Percentiles rank a stretch among this genome's conserved stretches.
These are phyloP conservation scores for Psephotus haematonotus DNA, from an alignment of 2,113 vertebrate genomes.

Conservation along the genomic window DNA sequence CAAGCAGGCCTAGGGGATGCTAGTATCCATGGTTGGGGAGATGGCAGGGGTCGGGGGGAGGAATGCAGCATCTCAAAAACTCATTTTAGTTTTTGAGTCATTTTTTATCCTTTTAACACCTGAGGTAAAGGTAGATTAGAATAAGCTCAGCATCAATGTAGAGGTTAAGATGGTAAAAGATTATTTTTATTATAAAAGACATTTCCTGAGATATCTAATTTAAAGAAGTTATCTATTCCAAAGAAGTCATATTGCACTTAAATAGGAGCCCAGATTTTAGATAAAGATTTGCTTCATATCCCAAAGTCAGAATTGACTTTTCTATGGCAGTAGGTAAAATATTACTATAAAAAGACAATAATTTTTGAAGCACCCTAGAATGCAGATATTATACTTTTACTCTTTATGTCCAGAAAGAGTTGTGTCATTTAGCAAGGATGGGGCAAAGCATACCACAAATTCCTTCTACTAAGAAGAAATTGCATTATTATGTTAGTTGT, in stretches of 20 bases:
- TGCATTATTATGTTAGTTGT: not conserved
- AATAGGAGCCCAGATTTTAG: not conserved
- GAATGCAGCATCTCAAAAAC: not conserved
- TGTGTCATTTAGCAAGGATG: not conserved
- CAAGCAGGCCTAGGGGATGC: no score
- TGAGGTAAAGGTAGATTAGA: not conserved
- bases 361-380: not conserved
- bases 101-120: not conserved
- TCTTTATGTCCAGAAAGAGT: not conserved
- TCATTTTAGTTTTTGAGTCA: not conserved
- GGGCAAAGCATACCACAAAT: not conserved
- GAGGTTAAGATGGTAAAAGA: not conserved
- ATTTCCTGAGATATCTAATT: not conserved
- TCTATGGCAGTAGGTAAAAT: not conserved
- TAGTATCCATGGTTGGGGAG: not conserved
- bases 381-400: not conserved
- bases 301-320: not conserved
- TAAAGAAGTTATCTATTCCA: not conserved
- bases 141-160: not conserved
- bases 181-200: not conserved
- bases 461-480: not conserved
- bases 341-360: not conserved
- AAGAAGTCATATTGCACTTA: not conserved
- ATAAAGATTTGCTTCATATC: not conserved
- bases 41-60: not conserved